Evolutionary conservation across 2,113 vertebrate species (phyloP).

Genomic region (Rhinogobius similis): DNA sequence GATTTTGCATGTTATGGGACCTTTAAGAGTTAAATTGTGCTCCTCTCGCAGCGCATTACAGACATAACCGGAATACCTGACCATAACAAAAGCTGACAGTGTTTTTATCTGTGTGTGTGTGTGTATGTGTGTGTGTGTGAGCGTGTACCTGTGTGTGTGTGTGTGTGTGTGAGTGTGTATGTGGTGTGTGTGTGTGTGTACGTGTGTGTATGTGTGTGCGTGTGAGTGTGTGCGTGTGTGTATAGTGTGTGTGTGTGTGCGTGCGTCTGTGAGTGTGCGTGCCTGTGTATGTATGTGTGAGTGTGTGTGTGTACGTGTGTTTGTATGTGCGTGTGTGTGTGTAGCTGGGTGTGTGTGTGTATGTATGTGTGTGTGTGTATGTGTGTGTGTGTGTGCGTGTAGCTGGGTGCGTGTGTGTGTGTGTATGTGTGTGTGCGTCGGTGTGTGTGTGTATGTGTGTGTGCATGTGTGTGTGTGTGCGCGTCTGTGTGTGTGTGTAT

Average conservation of each 20-base stretch:
- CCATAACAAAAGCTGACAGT: slow-evolving; percentile 24
- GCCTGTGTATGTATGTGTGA: neutral
- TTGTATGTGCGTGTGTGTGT: neutral
- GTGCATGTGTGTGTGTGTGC: slow-evolving; percentile 10
- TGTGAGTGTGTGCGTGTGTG: neutral
- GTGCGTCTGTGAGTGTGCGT: no score
- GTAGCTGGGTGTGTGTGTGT: slow-evolving; percentile 4
- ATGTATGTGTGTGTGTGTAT: neutral
- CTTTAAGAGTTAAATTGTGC: neutral
- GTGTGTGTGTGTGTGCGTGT: slow-evolving; percentile 16
- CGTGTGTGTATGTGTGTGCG: no score
- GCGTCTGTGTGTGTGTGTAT: slow-evolving; percentile 1
- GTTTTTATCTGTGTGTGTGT: neutral
- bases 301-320: slow-evolving; percentile 12
- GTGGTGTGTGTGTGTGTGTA: slow-evolving; percentile 1
- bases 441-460: neutral
- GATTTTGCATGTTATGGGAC: no score
- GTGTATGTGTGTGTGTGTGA: slow-evolving; percentile 11
- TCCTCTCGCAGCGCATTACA: neutral
- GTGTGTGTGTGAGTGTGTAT: slow-evolving; percentile 3
- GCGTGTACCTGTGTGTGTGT: no score
- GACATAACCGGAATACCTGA: slow-evolving; percentile 23
- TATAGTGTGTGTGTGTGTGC: slow-evolving; percentile 13
- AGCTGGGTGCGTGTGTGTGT: slow-evolving; percentile 1
- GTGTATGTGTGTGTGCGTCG: slow-evolving; percentile 12